phyloP scores from a whole-genome alignment of 2,113 vertebrate genomes.

The Poeciliopsis occidentalis region DNA sequence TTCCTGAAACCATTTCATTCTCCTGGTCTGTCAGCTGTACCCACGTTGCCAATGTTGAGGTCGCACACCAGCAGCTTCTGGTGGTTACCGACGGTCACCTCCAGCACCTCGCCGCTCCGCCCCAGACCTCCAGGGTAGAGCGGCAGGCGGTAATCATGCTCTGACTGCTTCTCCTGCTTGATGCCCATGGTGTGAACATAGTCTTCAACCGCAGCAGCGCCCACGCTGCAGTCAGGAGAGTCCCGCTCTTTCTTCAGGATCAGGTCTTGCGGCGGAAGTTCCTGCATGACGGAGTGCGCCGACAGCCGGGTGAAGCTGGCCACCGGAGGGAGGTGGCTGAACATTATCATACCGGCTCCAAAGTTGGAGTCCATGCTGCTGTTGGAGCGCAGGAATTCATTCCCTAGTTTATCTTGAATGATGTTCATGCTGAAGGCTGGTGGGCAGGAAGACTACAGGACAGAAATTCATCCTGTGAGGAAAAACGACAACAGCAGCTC shows the following conservation, averaged over 20 bases:
- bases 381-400: slow-evolving; percentile 87
- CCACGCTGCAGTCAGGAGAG: slow-evolving; percentile 84
- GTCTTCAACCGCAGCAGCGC: slow-evolving; percentile 55
- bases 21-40: slow-evolving; percentile 26
- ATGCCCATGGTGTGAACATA: slow-evolving; percentile 90
- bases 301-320: slow-evolving; percentile 95
- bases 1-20: neutral
- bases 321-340: slow-evolving; percentile 96
- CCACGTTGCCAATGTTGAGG: slow-evolving; percentile 84
- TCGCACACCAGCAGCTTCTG: slow-evolving; percentile 88
- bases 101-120: slow-evolving; percentile 80
- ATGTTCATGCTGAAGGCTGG: slow-evolving; percentile 79
- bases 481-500: slow-evolving; percentile 8
- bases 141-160: slow-evolving; percentile 87
- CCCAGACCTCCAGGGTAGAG: slow-evolving; percentile 80
- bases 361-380: slow-evolving; percentile 90
- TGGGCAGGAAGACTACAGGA: slow-evolving; percentile 62
- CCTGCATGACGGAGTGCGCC: slow-evolving; percentile 86
- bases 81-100: slow-evolving; percentile 82
- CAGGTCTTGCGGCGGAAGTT: slow-evolving; percentile 86
- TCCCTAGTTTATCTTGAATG: slow-evolving; percentile 89
- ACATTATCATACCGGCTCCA: slow-evolving; percentile 93
- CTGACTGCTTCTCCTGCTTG: slow-evolving; percentile 93
- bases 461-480: slow-evolving; percentile 69
- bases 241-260: slow-evolving; percentile 94